phyloP scores from a whole-genome alignment of 2,113 vertebrate genomes.

The Sclerurus mexicanus region DNA sequence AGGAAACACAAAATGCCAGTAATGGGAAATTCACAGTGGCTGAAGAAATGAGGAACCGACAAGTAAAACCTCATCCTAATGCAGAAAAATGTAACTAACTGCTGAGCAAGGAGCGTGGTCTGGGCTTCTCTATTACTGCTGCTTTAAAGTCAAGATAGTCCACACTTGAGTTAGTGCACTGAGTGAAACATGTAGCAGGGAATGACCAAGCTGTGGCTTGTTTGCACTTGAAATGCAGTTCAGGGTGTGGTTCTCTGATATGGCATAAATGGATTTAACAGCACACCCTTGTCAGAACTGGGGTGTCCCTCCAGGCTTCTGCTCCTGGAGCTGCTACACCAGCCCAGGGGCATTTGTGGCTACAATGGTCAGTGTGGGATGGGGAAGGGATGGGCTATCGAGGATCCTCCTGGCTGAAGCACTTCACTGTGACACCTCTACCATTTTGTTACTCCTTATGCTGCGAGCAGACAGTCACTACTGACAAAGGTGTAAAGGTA shows the following conservation, averaged over 20 bases:
- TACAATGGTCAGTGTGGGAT: background rate
- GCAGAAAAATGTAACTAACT: background rate
- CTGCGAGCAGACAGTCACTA: background rate
- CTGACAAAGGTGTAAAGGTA: background rate
- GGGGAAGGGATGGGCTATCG: background rate
- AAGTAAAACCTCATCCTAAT: background rate
- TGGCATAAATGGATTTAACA: background rate
- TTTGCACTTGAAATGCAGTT: background rate
- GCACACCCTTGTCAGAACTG: background rate
- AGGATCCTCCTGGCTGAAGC: background rate
- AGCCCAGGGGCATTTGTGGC: background rate
- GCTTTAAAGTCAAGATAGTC: background rate
- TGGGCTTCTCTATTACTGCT: background rate
- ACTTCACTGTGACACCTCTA: background rate
- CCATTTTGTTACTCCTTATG: background rate
- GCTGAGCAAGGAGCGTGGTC: background rate
- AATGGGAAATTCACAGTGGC: background rate
- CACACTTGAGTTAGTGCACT: background rate
- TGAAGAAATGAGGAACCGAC: background rate
- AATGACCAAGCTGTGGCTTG: background rate
- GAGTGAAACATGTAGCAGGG: background rate
- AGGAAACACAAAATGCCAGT: background rate
- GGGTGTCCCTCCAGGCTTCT: background rate
- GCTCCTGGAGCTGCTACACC: background rate
- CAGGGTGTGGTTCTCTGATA: background rate